Evolutionary conservation across 2,113 vertebrate species (phyloP), one percentile per base, ranked within the genome.

Genomic region (Phalacrocorax carbo): DNA sequence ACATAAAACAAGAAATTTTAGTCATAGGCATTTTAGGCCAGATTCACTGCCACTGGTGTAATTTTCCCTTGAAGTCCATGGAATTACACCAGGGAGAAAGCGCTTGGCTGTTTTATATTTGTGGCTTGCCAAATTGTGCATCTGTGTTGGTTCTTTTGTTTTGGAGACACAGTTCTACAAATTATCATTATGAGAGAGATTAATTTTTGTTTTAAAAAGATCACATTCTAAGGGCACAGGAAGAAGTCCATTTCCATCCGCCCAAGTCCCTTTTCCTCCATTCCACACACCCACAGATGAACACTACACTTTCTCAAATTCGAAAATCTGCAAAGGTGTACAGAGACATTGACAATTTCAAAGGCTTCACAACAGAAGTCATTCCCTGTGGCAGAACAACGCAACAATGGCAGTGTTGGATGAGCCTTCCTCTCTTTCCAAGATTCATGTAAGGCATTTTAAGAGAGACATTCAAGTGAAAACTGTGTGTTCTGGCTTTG

Each of bases 141-240:
- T 96, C 93, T 95, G 93, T 96, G 82, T 90, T 96, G 85, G 80
- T 88, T 93, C 71, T 93, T 96, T 93, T 93, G 91, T 95, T 95
- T 96, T 96, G 88, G 87, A 96, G 92, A 96, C 73, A 94, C 32
- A 42, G 49, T 72, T 94, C 86, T 79, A 94, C 66, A 76, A 91
- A 84, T 90, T 72, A 86, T 57, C 11, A 8, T 88, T 76, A 89
- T 57, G 49, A 81, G 82, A 83, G 44, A 82, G 38, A 82, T 92
- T 73, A 57, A 49, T 29, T 94, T 94, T 82, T 92, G 30, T 61
- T 86, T 44, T 38, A 62, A 69, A 68, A 87, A 79, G 71, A 66
- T 66, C 26, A 29, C 20, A 34, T 85, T 94, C 76, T 89, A 32
- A 48, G 71, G 42, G 51, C 55, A 78, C 27, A 55, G 40, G 27